Base-by-base conservation (phyloP, 2,888 invertebrate genomes). In the Dendrolimus pini region DNA sequence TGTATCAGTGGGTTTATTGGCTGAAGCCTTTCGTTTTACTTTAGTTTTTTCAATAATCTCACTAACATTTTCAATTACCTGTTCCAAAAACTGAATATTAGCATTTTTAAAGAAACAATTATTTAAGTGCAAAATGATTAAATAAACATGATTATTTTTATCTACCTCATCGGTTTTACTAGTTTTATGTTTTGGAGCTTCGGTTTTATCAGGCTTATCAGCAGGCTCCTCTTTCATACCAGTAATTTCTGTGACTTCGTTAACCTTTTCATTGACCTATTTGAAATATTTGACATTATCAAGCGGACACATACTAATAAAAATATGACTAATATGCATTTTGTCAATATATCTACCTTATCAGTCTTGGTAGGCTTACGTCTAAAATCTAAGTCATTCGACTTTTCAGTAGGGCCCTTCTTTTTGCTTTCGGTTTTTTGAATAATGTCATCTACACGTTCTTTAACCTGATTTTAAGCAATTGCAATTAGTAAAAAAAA, bases 361-460 rank as follows among this genome's bases (percentile, higher is more conserved):
- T 59, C 18, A 10, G 54, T 57, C 30, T 53, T 63, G 53, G 63
- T 67, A 54, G 64, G 61, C 14, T 62, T 61, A 30, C 63, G 61
- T 58, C 57, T 60, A 52, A 58, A 55, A 56, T 61, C 14, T 41
- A 47, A n/a, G 42, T 52, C 54, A 41, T 1, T 54, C 9, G 55
- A 54, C 42, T 57, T 57, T 54, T 59, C 55, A 57, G 53, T 54
- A 41, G 53, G 47, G 41, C 13, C 9, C n/a, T 54, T 30, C n/a
- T 30, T 30, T 41, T 10, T 10, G 54, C n/a, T n/a, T n/a, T 41
- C n/a, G 7, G n/a, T 30, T 54, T 10, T 54, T 10, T 54, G 54
- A 54, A 14, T 54, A 30, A 41, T 41, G 3, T 54, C 10, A 9
- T 18, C 54, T 1, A 41, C 41, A 10, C 10, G 9, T 7, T 54